Evolutionary conservation across 2,113 vertebrate genomes (phyloP), one percentile per base, ranked within the genome.

Genomic region (Lasiurus borealis): DNA sequence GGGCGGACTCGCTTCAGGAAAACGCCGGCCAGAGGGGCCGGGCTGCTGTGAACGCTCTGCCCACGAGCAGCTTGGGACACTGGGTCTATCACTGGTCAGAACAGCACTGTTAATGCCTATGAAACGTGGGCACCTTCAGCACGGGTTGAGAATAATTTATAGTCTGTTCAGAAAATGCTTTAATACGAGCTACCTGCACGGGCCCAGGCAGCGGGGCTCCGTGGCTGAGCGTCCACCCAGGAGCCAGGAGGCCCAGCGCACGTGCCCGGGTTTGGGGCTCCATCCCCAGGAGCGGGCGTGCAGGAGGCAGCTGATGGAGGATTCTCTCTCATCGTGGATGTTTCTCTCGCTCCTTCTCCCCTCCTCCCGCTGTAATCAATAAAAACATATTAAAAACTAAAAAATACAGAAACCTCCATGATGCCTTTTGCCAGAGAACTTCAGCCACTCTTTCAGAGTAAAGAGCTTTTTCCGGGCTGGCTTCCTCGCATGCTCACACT

Each of bases 11-110:
- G n/a, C n/a, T n/a, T 94, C 84, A 40, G 77, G 84, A 87, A 97
- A 97, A 95, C 90, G 91, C 92, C 77, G 85, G 86, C 71, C 93
- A 93, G 25, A 82, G 85, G 95, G 66, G 95, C 87, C 27, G 94
- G 94, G 90, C 34, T 96, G 90, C 77, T 73, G 69, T 50, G 27
- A 88, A 90, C 40, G 59, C 3, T 88, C 72, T 40, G 14, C 9
- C 68, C n/a, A 44, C 93, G 0, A 90, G 80, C 94, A 54, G 80
- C n/a, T 97, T 82, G 78, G 36, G 57, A 77, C 76, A 57, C 62
- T 40, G 50, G 87, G 83, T 8, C 31, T 48, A 18, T 23, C 40
- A 54, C 72, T 48, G 89, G 71, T 73, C 62, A 73, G 5, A 52
- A 86, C 59, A 34, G 68, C 19, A 87, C 83, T 97, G 97, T 96